Conservation (phyloP, 2,797 vertebrate genomes). For the Acridotheres tristis region DNA sequence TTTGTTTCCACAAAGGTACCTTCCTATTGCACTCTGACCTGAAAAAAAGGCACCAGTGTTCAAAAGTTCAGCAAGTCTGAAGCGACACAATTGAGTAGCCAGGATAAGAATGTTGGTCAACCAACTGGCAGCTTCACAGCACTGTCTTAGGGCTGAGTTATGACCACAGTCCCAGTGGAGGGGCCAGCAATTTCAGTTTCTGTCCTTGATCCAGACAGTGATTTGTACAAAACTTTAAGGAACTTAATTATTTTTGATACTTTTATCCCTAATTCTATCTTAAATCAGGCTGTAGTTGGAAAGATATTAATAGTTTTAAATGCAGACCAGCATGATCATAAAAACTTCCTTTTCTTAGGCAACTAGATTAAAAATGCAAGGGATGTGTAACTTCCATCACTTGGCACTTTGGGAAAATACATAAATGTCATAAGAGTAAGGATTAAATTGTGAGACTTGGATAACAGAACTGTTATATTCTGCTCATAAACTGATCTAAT, state of each 20-base stretch:
- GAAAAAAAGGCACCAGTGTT: not conserved
- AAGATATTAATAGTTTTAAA: not conserved
- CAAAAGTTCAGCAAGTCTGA: not conserved
- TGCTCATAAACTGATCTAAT: constrained; percentile 62
- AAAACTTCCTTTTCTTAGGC: constrained; percentile 14
- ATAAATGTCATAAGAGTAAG: constrained; percentile 48
- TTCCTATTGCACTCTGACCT: not conserved
- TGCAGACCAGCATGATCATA: not conserved
- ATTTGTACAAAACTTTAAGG: not conserved
- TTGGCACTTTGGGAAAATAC: constrained; percentile 1
- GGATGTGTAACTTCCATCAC: constrained; percentile 21
- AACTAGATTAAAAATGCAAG: constrained; percentile 42
- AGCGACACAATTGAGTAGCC: not conserved
- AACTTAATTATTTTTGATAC: not conserved
- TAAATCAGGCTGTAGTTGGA: not conserved
- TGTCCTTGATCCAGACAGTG: not conserved
- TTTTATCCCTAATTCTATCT: not conserved
- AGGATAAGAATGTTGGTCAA: not conserved
- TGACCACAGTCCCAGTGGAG: not conserved
- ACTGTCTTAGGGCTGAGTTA: not conserved
- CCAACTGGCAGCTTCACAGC: not conserved
- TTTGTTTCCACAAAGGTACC: not conserved
- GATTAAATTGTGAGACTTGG: constrained; percentile 52
- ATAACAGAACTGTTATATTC: constrained; percentile 36
- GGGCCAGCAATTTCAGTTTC: not conserved